Percentiles rank a stretch among this genome's conserved stretches.
Evolutionary conservation across 2,797 vertebrate genomes (phyloP).

Genomic region (Gallinago solitaria): DNA sequence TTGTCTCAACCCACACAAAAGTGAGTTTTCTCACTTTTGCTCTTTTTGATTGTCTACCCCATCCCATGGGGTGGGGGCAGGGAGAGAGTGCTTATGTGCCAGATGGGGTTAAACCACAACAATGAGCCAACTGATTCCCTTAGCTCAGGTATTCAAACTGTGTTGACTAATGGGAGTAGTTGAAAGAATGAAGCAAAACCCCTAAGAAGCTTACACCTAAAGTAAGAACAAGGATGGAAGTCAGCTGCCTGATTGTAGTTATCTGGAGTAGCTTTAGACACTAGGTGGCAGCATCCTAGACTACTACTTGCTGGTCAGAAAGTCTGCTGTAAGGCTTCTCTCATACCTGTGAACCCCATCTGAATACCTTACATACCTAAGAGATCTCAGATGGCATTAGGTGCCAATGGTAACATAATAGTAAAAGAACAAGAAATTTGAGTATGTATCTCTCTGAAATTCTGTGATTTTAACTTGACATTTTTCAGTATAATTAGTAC

Average conservation of each 20-base stretch:
- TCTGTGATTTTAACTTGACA: neutral
- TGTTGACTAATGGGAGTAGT: neutral
- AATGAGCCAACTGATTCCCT: neutral
- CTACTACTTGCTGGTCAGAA: neutral
- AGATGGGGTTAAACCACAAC: neutral
- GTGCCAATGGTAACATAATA: neutral
- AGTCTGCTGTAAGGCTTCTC: neutral
- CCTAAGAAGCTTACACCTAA: neutral
- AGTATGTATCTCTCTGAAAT: fast-evolving
- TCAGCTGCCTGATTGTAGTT: neutral
- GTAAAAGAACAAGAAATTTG: neutral
- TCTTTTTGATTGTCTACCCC: neutral
- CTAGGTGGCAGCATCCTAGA: neutral
- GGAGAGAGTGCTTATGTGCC: neutral
- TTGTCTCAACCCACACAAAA: neutral
- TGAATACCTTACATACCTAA: neutral
- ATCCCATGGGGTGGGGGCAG: neutral
- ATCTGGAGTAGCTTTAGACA: neutral
- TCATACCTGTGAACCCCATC: neutral
- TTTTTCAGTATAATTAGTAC: neutral
- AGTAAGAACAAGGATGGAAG: neutral
- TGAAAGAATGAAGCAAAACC: neutral
- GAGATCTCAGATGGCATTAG: neutral
- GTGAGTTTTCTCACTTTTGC: neutral
- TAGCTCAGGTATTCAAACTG: neutral